Base-by-base conservation (phyloP, 2,113 vertebrate genomes). In the Campylorhamphus procurvoides region DNA sequence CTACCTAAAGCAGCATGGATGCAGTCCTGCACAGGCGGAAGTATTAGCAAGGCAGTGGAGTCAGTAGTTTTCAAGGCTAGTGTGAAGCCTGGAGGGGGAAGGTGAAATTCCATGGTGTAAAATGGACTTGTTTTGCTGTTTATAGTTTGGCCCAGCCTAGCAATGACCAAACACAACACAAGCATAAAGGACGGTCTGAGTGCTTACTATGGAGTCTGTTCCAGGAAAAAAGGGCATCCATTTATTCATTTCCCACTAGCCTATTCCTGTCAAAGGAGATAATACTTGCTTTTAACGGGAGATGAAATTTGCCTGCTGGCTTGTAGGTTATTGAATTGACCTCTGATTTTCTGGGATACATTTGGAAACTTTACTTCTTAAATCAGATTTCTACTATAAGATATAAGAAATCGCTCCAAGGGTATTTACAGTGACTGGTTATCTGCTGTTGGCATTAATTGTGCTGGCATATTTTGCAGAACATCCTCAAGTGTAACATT, bases 341-440 rank as follows among this genome's bases (percentile, higher is more conserved):
- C 95, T 87, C 87, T 89, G 37, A 90, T 97, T 89, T 79, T 81
- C 78, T 93, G 91, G 56, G 71, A 76, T 71, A 67, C 73, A 83
- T 93, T 85, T 91, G 66, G 68, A 97, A 94, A 96, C 77, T 92
- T 97, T 95, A 89, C 66, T 92, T 96, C 90, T 91, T 92, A 94
- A 94, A 94, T 89, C 67, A 85, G 58, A 86, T 95, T 96, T 94
- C 79, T 90, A 71, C 87, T 94, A 68, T 95, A 95, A 96, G 53
- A 87, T 75, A 59, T 55, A 96, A 90, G 79, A 93, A 87, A 67
- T 53, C 56, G 74, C 94, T 93, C 55, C 55, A 89, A 96, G 77
- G 69, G 76, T 93, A 88, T 96, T 97, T 95, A 91, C 94, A 82
- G 91, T 62, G 74, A 88, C 85, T 96, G 89, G 88, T 92, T 96